These are phyloP conservation scores for Campylorhamphus procurvoides DNA, from an alignment of 2,113 vertebrate genomes.

Conservation along the genomic window DNA sequence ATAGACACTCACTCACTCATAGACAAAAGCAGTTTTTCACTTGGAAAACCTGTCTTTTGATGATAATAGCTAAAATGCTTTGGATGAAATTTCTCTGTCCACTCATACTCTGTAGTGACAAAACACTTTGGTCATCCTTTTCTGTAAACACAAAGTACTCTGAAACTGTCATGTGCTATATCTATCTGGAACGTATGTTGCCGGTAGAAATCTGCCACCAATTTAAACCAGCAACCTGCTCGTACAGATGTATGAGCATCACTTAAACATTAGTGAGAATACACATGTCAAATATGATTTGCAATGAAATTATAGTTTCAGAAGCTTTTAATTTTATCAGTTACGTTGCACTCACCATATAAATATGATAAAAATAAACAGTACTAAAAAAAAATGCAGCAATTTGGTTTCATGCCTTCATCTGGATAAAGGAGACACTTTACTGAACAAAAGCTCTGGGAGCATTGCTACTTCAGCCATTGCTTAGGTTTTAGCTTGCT, in stretches of 20 bases:
- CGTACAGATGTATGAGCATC: not conserved
- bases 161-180: accelerated
- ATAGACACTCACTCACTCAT: too few relatives aligned
- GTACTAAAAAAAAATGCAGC: not conserved
- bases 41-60: conserved; percentile 9
- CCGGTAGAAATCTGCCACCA: not conserved
- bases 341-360: accelerated
- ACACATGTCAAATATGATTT: accelerated
- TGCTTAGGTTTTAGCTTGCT: not conserved
- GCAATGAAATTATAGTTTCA: not conserved
- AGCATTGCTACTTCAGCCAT: not conserved
- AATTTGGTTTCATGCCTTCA: not conserved
- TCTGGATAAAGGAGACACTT: not conserved
- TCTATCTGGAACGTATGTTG: not conserved
- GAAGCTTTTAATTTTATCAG: not conserved
- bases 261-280: not conserved
- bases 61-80: not conserved
- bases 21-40: not conserved
- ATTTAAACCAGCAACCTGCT: not conserved
- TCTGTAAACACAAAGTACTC: not conserved
- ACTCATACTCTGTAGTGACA: accelerated
- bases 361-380: not conserved
- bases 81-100: not conserved
- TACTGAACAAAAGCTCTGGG: not conserved
- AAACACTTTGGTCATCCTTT: not conserved